Evolutionary conservation across 2,888 invertebrate genomes (phyloP).

Genomic region (Azorinus chamasolen): DNA sequence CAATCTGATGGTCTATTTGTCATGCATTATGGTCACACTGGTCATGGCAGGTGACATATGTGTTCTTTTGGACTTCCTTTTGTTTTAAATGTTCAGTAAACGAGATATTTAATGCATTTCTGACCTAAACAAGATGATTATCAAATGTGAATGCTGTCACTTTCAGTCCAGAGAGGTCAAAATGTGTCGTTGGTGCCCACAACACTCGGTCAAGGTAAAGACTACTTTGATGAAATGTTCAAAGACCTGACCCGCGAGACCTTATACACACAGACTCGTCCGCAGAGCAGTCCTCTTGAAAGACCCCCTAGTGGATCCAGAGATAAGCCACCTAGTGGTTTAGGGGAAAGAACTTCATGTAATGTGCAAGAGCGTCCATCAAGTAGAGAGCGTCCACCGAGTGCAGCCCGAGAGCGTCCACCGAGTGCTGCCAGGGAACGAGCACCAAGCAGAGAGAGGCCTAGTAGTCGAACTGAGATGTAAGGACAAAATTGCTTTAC

Average conservation of each 20-base stretch:
- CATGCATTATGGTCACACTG: too few relatives aligned
- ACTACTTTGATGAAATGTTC: slow-evolving; percentile 84
- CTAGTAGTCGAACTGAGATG: too few relatives aligned
- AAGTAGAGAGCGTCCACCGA: neutral
- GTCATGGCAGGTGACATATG: too few relatives aligned
- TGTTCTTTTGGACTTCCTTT: too few relatives aligned
- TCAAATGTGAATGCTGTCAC: too few relatives aligned
- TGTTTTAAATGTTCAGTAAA: too few relatives aligned
- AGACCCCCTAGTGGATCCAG: slow-evolving; percentile 49
- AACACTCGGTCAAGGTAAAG: slow-evolving; percentile 80
- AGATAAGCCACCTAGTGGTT: slow-evolving; percentile 40
- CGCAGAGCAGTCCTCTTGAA: slow-evolving; percentile 72
- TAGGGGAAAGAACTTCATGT: slow-evolving; percentile 48
- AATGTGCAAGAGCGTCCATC: slow-evolving; percentile 22
- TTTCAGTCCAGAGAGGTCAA: too few relatives aligned
- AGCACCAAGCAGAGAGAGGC: slow-evolving; percentile 33
- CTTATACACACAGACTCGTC: slow-evolving; percentile 68
- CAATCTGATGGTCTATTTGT: too few relatives aligned
- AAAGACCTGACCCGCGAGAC: slow-evolving; percentile 76
- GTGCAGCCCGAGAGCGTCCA: slow-evolving; percentile 35
- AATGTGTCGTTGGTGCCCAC: slow-evolving; percentile 57
- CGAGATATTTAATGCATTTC: too few relatives aligned
- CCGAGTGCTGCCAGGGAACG: slow-evolving; percentile 41
- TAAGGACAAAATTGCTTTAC: too few relatives aligned
- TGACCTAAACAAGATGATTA: too few relatives aligned